Evolutionary conservation across 2,113 vertebrate species (phyloP).

Genomic region (Lathamus discolor): DNA sequence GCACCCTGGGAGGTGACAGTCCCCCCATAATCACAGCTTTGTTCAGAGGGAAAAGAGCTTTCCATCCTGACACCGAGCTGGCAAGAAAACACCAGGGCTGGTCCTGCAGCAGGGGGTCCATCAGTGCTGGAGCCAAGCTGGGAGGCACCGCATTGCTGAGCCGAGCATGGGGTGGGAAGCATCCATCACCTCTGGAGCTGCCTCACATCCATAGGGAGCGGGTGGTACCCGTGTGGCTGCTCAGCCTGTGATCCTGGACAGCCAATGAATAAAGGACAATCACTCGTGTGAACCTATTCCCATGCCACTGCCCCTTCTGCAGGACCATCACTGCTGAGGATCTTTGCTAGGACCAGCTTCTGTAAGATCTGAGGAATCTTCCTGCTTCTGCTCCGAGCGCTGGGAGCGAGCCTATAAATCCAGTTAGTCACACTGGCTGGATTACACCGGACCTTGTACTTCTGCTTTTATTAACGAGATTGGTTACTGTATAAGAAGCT

Average conservation of each 20-base stretch:
- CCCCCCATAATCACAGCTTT: not conserved
- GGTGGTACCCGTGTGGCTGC: not conserved
- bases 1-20: not conserved
- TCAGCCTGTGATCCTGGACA: not conserved
- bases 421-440: conserved; percentile 39
- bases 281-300: not conserved
- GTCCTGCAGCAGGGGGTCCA: not conserved
- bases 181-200: not conserved
- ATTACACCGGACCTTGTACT: conserved; percentile 54
- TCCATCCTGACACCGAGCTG: not conserved
- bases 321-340: not conserved
- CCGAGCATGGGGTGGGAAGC: not conserved
- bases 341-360: not conserved
- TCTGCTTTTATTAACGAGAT: conserved; percentile 51
- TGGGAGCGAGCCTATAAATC: conserved; percentile 29
- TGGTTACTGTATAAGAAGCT: conserved; percentile 55
- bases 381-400: not conserved
- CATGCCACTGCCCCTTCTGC: not conserved
- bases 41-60: not conserved
- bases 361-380: conserved; percentile 37
- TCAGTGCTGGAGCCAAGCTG: not conserved
- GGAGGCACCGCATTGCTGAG: not conserved
- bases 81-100: not conserved
- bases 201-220: rapidly evolving
- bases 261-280: not conserved